Evolutionary conservation across 2,888 invertebrate species (phyloP).

Genomic region (Melanargia galathea): DNA sequence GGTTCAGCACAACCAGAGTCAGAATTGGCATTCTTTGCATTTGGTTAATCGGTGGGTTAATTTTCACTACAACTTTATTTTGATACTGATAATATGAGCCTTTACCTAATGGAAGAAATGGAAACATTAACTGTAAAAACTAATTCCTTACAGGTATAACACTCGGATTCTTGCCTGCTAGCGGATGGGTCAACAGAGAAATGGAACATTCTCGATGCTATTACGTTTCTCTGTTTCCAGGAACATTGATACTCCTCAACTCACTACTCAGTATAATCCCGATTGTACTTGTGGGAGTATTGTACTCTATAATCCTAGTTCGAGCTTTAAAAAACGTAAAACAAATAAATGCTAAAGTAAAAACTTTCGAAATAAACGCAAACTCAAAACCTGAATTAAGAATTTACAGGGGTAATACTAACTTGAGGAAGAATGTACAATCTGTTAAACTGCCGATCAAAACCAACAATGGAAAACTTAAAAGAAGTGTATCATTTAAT

Average conservation of each 20-base stretch:
- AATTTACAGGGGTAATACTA: constrained; percentile 58
- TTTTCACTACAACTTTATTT: constrained; percentile 4
- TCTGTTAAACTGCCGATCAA: constrained; percentile 46
- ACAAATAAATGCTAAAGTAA: constrained; percentile 55
- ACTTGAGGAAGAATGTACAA: constrained; percentile 40
- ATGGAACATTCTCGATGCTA: constrained; percentile 67
- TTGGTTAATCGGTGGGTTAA: constrained; percentile 31
- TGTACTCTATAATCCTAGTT: constrained; percentile 83
- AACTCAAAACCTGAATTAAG: constrained; percentile 56
- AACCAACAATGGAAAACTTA: constrained; percentile 44
- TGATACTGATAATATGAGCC: background rate
- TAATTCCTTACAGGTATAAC: constrained; percentile 69
- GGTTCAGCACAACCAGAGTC: constrained; percentile 82
- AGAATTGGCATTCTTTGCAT: constrained; percentile 78
- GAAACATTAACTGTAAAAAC: constrained; percentile 37
- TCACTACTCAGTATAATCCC: constrained; percentile 81
- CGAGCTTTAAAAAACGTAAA: constrained; percentile 78
- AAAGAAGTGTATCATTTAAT: constrained; percentile 64
- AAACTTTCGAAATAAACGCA: constrained; percentile 47
- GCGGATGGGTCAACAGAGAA: constrained; percentile 79
- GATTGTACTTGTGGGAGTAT: constrained; percentile 62
- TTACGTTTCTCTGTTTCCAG: constrained; percentile 82
- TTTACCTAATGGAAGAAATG: background rate
- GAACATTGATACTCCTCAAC: constrained; percentile 78
- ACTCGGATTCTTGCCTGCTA: constrained; percentile 83